phyloP scores from a whole-genome alignment of 2,113 vertebrate species.

The Fulica atra region DNA sequence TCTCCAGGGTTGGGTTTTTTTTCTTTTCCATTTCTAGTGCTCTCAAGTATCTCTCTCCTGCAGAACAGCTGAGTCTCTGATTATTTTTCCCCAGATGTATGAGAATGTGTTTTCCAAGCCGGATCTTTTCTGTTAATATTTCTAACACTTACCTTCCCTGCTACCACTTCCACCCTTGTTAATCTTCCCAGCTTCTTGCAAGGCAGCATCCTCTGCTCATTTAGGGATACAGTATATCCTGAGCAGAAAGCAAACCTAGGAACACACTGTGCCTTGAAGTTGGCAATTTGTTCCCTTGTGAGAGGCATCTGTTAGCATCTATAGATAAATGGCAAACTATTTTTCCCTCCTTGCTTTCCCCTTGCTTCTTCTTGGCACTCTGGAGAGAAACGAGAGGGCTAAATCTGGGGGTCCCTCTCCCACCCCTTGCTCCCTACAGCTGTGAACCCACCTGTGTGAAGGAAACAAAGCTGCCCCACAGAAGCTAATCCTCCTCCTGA shows the following conservation, averaged over 20 bases:
- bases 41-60: not conserved
- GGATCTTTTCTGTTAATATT: not conserved
- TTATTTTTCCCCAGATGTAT: not conserved
- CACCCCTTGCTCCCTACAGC: not conserved
- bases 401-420: not conserved
- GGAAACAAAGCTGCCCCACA: not conserved
- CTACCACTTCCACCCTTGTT: not conserved
- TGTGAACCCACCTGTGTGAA: not conserved
- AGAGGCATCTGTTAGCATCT: not conserved
- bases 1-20: not conserved
- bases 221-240: not conserved
- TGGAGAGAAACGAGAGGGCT: not conserved
- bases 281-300: not conserved
- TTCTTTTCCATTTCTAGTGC: not conserved
- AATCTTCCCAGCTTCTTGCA: not conserved
- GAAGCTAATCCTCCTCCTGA: not conserved
- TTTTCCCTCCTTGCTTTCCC: not conserved
- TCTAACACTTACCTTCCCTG: conserved; percentile 4
- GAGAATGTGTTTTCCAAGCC: not conserved
- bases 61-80: not conserved
- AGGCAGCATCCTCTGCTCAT: not conserved
- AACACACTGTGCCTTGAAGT: not conserved
- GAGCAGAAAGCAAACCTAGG: not conserved
- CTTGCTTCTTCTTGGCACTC: not conserved
- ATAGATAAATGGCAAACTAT: not conserved